Percentiles rank a stretch among this genome's conserved stretches.
phyloP scores from a whole-genome alignment of 2,113 vertebrate genomes.

The Pristiophorus japonicus region DNA sequence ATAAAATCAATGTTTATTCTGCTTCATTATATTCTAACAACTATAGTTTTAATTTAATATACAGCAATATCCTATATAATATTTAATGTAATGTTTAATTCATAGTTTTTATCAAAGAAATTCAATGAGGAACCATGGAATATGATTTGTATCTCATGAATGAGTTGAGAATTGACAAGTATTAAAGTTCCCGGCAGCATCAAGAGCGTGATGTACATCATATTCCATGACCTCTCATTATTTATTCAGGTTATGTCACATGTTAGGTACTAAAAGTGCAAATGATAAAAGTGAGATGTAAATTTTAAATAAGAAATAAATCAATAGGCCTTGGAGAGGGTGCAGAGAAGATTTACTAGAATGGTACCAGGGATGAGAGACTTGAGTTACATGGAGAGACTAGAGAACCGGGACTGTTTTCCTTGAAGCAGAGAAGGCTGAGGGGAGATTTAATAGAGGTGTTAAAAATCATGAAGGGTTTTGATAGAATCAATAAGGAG shows the following conservation, averaged over 20 bases:
- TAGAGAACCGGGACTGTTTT: neutral
- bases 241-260: neutral
- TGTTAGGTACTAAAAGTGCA: neutral
- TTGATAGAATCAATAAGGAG: neutral
- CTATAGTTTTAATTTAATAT: neutral
- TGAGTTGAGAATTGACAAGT: neutral
- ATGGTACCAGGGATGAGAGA: neutral
- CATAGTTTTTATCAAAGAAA: neutral
- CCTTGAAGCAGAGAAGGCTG: neutral
- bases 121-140: neutral
- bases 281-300: neutral
- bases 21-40: neutral
- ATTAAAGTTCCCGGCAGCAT: neutral
- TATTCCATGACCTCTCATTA: neutral
- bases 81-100: neutral
- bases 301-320: neutral
- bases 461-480: neutral
- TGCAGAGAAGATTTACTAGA: neutral
- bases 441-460: neutral
- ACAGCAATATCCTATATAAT: neutral
- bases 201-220: neutral
- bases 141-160: neutral
- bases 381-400: neutral
- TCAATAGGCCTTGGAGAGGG: neutral
- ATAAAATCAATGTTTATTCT: neutral